Evolutionary conservation across 2,888 invertebrate genomes (phyloP).

Genomic region (Halocaridina rubra): DNA sequence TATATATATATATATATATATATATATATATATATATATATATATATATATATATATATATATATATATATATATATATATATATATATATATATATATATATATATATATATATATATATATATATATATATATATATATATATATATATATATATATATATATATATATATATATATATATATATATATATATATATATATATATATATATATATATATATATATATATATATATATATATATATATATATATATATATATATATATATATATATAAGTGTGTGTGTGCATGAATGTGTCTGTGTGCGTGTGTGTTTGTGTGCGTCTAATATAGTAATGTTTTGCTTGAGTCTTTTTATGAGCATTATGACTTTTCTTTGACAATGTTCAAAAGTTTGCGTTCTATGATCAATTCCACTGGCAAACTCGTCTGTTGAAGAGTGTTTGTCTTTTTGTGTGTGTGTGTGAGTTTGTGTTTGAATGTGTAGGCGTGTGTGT

Average conservation of each 20-base stretch:
- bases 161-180: constrained; percentile 8
- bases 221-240: constrained; percentile 1
- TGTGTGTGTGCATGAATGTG: not conserved
- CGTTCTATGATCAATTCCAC: no score
- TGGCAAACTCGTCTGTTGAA: no score
- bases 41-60: not conserved
- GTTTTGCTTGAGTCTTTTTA: not conserved
- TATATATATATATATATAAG: constrained; percentile 1
- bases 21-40: not conserved
- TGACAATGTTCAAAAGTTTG: no score
- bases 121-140: constrained; percentile 8
- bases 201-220: not conserved
- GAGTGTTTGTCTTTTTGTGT: no score
- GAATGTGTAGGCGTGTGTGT: no score
- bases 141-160: constrained; percentile 8
- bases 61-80: not conserved
- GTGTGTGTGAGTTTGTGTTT: no score
- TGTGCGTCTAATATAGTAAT: not conserved
- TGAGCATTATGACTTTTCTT: not conserved
- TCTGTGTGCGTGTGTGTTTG: not conserved
- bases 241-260: constrained; percentile 8
- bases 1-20: not conserved
- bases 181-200: constrained; percentile 8
- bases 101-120: constrained; percentile 8
- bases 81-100: not conserved